Conservation (phyloP, 1,140 invertebrate species). For the Drosophila orena region DNA sequence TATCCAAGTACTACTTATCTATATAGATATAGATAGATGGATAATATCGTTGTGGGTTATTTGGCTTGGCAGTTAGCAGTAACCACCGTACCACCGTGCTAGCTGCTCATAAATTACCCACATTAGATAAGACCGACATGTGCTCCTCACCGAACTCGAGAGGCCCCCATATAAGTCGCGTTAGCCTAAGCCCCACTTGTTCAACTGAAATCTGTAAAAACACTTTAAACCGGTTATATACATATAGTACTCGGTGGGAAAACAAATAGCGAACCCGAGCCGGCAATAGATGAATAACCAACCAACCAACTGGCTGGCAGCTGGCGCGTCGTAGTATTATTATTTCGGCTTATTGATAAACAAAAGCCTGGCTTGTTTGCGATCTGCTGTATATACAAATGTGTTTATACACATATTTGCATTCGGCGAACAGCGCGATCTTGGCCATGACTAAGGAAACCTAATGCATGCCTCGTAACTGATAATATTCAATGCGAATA, state of each 20-base stretch:
- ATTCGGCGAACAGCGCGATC: constrained; percentile 5
- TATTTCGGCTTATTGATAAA: constrained; percentile 55
- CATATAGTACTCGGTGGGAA: constrained; percentile 27
- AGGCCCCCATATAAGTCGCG: constrained; percentile 6
- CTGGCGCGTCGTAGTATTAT: constrained; percentile 30
- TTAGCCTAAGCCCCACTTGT: background rate
- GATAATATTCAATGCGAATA: constrained; percentile 24
- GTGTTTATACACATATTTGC: background rate
- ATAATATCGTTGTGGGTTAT: background rate
- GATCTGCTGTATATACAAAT: background rate
- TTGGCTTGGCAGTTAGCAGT: background rate
- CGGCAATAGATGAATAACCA: constrained; percentile 31
- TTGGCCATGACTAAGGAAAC: constrained; percentile 36
- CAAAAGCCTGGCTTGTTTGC: constrained; percentile 15
- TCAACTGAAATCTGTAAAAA: constrained; percentile 38
- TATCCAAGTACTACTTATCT: background rate
- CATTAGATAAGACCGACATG: constrained; percentile 6
- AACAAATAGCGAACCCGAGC: constrained; percentile 11
- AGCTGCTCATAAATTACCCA: background rate
- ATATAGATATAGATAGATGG: too few species aligned
- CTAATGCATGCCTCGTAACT: constrained; percentile 8
- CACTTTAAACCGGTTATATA: constrained; percentile 48
- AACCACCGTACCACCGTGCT: background rate
- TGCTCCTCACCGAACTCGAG: too few species aligned
- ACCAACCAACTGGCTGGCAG: constrained; percentile 9